phyloP scores from a whole-genome alignment of 1,140 invertebrate genomes.

The Drosophila bipectinata region DNA sequence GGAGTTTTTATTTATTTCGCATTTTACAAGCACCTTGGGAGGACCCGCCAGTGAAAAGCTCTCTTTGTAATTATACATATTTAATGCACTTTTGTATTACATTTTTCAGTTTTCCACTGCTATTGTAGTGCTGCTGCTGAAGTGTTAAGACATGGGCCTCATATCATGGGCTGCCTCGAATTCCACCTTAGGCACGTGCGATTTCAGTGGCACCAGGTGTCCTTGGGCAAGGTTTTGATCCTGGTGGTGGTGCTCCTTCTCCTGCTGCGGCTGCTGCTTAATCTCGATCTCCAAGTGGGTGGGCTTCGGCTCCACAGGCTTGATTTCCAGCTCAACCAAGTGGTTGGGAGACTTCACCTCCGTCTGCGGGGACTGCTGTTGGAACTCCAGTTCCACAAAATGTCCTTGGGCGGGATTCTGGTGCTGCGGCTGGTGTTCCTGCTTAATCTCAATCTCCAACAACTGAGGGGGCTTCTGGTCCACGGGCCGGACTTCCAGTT shows the following conservation, averaged over 20 bases:
- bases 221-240: neutral
- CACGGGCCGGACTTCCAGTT: constrained; percentile 10
- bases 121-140: constrained; percentile 18
- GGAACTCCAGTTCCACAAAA: constrained; percentile 7
- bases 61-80: constrained; percentile 50
- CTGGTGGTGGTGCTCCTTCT: neutral
- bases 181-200: constrained; percentile 12
- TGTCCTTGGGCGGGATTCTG: constrained; percentile 21
- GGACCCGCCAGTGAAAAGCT: constrained; percentile 22
- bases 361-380: neutral
- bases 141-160: constrained; percentile 3
- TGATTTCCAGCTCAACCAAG: constrained; percentile 18
- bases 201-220: neutral
- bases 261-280: constrained; percentile 2
- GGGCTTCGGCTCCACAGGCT: constrained; percentile 7
- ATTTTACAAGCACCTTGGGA: constrained; percentile 47
- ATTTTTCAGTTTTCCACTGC: constrained; percentile 6
- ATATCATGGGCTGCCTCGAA: constrained; percentile 5
- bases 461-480: constrained; percentile 23
- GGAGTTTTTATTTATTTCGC: constrained; percentile 50
- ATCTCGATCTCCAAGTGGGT: constrained; percentile 28
- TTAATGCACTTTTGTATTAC: constrained; percentile 43
- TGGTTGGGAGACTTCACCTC: neutral
- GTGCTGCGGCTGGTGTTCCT: constrained; percentile 2
- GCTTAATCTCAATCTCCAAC: constrained; percentile 26